Conservation (phyloP, 92 coral and sea anemone species). For the Bergia puertoricense region DNA sequence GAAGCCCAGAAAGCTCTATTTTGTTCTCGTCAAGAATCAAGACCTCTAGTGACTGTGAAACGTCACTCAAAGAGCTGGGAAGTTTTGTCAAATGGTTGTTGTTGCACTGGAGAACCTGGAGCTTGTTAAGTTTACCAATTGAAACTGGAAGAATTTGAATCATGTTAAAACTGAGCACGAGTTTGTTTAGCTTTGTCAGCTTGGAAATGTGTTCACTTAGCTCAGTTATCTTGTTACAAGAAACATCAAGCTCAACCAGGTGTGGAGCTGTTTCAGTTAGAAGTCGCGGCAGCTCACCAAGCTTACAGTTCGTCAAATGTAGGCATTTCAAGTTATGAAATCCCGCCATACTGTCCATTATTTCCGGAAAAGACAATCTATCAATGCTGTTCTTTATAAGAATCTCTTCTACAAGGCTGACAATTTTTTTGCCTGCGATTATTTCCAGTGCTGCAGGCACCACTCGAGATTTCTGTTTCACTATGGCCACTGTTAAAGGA, state of each 20-base stretch:
- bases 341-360: background rate
- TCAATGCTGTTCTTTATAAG: background rate
- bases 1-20: background rate
- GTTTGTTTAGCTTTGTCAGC: background rate
- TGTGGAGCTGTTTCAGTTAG: conserved; percentile 10
- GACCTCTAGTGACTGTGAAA: conserved; percentile 14
- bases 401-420: conserved; percentile 5
- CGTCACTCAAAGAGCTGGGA: background rate
- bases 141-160: conserved; percentile 9
- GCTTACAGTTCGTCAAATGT: conserved; percentile 2
- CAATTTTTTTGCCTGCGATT: background rate
- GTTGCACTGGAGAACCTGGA: conserved; percentile 7
- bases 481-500: conserved; percentile 14
- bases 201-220: conserved; percentile 7
- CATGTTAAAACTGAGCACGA: conserved; percentile 10
- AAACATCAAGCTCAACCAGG: conserved; percentile 13
- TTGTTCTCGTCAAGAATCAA: conserved; percentile 4
- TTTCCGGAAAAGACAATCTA: background rate
- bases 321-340: background rate
- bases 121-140: background rate
- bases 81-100: background rate
- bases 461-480: conserved; percentile 9
- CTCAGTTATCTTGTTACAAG: conserved; percentile 1
- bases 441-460: background rate
- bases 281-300: background rate